Base-by-base conservation (phyloP, 2,113 vertebrate genomes). In the Ranitomeya imitator region DNA sequence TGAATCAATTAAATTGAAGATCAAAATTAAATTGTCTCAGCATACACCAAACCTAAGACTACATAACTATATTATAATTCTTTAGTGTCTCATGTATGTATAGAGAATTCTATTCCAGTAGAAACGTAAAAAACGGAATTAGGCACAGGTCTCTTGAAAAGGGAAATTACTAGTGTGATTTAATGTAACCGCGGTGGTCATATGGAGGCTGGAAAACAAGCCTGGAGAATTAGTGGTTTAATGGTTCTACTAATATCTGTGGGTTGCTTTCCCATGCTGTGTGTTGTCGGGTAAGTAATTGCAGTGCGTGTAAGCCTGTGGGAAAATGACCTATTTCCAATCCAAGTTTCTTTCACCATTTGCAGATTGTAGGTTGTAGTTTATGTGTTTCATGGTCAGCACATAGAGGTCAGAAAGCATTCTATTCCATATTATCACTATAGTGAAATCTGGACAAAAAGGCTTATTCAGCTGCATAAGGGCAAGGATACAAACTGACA, bases 321-420 rank as follows among this genome's bases (percentile, higher is more conserved):
- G 87, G 87, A 89, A 89, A 89, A 85, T 89, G 86, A 88, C 87
- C 80, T 89, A 83, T 73, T 89, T 89, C 87, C 82, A 78, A 78
- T 89, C 61, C 81, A 78, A 89, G 87, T 78, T 85, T 85, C 87
- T 85, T 89, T 85, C 82, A 84, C 82, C 82, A 79, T 79, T 65
- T 89, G 23, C 59, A 31, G 81, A 89, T 85, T 85, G 73, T 67
- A 89, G 69, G 81, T 84, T 85, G 81, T 45, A 84, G 87, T 79
- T 89, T 77, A 76, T 85, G 82, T 89, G 60, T 85, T 89, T 89
- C 87, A 89, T 85, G 87, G 87, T 85, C 87, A 85, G 87, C 87
- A 89, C 52, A 19, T 84, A 85, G 82, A 89, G 87, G 87, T 89
- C 87, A 89, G 82, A 89, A 89, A 89, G 87, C 87, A 89, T 89